These are phyloP conservation scores for Noctua pronuba DNA, from an alignment of 2,888 invertebrate species.

Conservation along the genomic window DNA sequence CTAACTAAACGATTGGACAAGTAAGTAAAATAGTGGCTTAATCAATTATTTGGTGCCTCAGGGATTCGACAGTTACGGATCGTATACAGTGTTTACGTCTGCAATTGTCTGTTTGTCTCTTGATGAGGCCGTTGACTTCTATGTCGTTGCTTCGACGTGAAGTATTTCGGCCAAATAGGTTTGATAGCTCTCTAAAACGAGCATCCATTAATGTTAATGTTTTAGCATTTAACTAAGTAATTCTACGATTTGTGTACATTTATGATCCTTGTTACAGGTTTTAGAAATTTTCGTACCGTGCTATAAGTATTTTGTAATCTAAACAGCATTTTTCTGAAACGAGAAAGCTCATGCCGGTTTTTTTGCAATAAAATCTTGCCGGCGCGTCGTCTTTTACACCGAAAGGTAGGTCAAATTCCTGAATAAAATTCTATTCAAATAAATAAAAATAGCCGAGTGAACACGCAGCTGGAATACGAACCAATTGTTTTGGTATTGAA, in stretches of 20 bases:
- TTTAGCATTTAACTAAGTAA: constrained; percentile 30
- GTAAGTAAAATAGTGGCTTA: constrained; percentile 16
- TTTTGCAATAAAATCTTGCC: constrained; percentile 20
- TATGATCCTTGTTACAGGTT: constrained; percentile 5
- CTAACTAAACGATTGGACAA: neutral
- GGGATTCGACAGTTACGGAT: constrained; percentile 32
- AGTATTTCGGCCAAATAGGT: constrained; percentile 27
- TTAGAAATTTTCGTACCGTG: neutral
- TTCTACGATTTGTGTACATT: constrained; percentile 14
- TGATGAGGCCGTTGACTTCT: constrained; percentile 58
- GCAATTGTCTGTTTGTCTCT: constrained; percentile 32
- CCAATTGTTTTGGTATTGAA: constrained; percentile 35
- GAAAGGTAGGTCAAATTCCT: constrained; percentile 29
- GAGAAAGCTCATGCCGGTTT: neutral
- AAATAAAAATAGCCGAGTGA: constrained; percentile 31
- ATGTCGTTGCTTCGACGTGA: constrained; percentile 26
- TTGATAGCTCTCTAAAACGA: constrained; percentile 49
- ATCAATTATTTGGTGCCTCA: constrained; percentile 28
- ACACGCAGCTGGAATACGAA: constrained; percentile 6
- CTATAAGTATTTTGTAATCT: neutral
- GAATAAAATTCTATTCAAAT: constrained; percentile 31
- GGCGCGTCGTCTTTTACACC: constrained; percentile 20
- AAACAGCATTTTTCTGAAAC: neutral
- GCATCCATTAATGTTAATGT: constrained; percentile 32
- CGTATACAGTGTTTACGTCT: constrained; percentile 38